Evolutionary conservation across 2,113 vertebrate genomes (phyloP), one percentile per base, ranked within the genome.

Genomic region (Regulus satrapa): DNA sequence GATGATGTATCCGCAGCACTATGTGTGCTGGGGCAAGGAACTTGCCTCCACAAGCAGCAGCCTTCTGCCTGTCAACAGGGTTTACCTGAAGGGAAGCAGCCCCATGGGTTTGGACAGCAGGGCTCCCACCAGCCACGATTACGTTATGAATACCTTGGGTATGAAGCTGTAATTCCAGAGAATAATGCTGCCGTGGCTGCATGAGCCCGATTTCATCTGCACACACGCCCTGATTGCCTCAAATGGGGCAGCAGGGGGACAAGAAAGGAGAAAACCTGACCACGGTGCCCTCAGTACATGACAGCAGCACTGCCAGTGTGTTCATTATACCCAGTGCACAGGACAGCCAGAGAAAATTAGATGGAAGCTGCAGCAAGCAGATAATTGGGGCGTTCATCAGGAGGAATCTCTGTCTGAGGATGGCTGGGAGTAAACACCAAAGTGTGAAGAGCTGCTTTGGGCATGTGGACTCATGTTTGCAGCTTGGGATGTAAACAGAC

Each of bases 11-110:
- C 75, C 1, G 0, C 72, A 92, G 92, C 34, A 20, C 94, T 95
- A 94, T 89, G 92, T 49, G 71, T 24, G 5, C 75, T 2, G 6
- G 56, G 82, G 68, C 87, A 6, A 15, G 28, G 67, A 63, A 94
- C 95, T 76, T 96, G 94, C 78, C 86, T 84, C 69, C 78, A 94
- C 97, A 96, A 90, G 95, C 78, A 67, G 38, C 58, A 92, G 78
- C 77, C 68, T 92, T 81, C 71, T 76, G 56, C 81, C 72, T 92
- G 88, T 88, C 90, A 88, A 55, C 68, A 92, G 64, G 81, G 48
- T 46, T 94, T 84, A 92, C 80, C 91, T 31, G 49, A 88, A 88
- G 56, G 61, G 89, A 68, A 81, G 92, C 34, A 73, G 88, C 29
- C 51, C 58, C 69, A 10, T 64, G 11, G 76, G 38, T 63, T 89